Evolutionary conservation across 2,113 vertebrate species (phyloP).

Genomic region (Orthochromis malagaraziensis): DNA sequence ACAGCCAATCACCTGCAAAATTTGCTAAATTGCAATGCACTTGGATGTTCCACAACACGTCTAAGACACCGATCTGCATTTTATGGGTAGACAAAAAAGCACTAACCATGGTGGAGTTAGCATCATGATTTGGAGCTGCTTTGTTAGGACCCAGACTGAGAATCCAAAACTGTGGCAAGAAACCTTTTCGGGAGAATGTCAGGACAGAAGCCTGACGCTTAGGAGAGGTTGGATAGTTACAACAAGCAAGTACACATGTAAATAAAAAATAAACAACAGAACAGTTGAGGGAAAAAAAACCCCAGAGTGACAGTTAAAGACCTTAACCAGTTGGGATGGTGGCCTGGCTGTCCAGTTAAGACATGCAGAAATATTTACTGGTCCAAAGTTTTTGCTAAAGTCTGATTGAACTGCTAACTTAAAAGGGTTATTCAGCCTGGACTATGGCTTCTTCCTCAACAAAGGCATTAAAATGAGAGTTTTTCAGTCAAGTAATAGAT

Average conservation of each 20-base stretch:
- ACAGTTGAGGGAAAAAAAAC: accelerated
- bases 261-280: neutral
- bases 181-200: neutral
- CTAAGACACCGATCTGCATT: neutral
- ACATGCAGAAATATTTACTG: neutral
- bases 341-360: neutral
- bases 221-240: neutral
- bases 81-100: neutral
- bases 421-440: neutral
- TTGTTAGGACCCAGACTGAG: neutral
- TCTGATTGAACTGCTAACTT: neutral
- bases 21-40: neutral
- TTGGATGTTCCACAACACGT: neutral
- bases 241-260: neutral
- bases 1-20: neutral
- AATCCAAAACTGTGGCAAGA: neutral
- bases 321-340: neutral
- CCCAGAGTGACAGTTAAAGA: neutral
- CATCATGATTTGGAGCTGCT: neutral
- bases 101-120: neutral
- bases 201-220: neutral
- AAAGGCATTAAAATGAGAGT: neutral
- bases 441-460: neutral
- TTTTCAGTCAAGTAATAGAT: neutral
- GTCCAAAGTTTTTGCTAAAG: neutral